A percentile compares a stretch with the other conserved stretches of the same genome.
These are phyloP conservation scores for Baryphthengus martii DNA, from an alignment of 2,113 vertebrate genomes.

Conservation along the genomic window DNA sequence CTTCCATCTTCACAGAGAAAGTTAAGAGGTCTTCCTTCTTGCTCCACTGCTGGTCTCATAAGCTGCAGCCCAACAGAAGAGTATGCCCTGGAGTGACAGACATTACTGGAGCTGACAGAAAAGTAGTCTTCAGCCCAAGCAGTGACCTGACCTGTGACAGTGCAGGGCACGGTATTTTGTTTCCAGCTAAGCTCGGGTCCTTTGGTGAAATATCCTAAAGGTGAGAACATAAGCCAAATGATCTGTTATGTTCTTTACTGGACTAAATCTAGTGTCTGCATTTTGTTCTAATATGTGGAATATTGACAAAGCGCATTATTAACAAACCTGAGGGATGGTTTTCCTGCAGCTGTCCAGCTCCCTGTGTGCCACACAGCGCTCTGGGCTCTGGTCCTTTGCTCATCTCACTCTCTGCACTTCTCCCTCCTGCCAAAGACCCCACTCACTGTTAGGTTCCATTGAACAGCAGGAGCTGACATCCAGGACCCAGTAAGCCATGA, in stretches of 20 bases:
- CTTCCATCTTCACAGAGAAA: neutral
- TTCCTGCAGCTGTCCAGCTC: neutral
- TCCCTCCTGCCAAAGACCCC: neutral
- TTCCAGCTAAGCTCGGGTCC: neutral
- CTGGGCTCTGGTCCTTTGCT: neutral
- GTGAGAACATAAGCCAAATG: too few relatives aligned
- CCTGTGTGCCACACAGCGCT: fast-evolving
- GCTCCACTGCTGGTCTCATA: neutral
- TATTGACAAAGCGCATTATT: neutral
- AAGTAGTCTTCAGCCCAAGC: neutral
- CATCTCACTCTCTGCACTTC: neutral
- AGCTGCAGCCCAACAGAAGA: neutral
- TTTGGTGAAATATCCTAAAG: neutral
- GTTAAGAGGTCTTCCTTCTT: neutral
- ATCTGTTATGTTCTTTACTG: neutral
- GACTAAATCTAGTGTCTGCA: neutral
- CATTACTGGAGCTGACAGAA: neutral
- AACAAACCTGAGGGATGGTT: neutral
- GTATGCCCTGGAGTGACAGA: neutral
- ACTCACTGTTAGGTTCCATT: fast-evolving
- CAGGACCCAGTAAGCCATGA: neutral
- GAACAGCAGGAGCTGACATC: neutral
- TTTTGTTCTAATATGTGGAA: neutral
- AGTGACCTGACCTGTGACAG: neutral
- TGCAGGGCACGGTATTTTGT: neutral